Percentiles rank a stretch among this genome's conserved stretches.
These are phyloP conservation scores for Haliaeetus leucogaster DNA, from an alignment of 2,113 vertebrate species.

Conservation along the genomic window DNA sequence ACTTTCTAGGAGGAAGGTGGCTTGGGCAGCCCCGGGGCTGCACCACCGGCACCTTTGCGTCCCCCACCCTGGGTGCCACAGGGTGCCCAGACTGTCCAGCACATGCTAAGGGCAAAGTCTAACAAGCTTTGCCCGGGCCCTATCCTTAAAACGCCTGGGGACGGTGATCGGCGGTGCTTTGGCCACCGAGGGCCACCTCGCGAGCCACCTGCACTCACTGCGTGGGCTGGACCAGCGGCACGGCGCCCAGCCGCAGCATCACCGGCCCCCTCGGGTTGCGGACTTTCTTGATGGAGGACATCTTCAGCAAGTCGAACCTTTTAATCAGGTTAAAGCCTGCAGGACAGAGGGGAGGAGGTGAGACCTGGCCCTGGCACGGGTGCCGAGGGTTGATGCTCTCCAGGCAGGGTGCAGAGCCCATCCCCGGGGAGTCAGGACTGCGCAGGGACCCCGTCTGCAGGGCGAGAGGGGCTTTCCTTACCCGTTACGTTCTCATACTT, in stretches of 20 bases:
- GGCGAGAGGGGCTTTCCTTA: not conserved
- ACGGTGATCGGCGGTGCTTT: accelerated
- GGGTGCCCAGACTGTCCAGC: not conserved
- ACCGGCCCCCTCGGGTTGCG: constrained; percentile 79
- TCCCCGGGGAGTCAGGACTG: accelerated
- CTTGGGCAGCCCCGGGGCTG: not conserved
- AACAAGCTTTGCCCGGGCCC: accelerated
- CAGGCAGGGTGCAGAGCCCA: not conserved
- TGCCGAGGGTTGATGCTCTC: not conserved
- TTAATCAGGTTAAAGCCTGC: constrained; percentile 92
- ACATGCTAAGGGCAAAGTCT: not conserved
- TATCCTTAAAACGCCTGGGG: accelerated
- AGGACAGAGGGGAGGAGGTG: not conserved
- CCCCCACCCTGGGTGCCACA: accelerated
- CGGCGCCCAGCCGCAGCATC: constrained; percentile 86
- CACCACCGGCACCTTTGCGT: accelerated
- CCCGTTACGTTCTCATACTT: constrained; percentile 69
- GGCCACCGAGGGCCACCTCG: not conserved
- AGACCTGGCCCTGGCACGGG: not conserved
- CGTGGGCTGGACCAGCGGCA: constrained; percentile 80
- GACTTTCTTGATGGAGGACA: constrained; percentile 87
- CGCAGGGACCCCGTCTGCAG: accelerated
- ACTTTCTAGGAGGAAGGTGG: constrained; percentile 52
- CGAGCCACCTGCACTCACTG: constrained; percentile 68
- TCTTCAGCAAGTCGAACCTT: constrained; percentile 87